Base-by-base conservation (phyloP, 2,113 vertebrate species). In the Piprites chloris region DNA sequence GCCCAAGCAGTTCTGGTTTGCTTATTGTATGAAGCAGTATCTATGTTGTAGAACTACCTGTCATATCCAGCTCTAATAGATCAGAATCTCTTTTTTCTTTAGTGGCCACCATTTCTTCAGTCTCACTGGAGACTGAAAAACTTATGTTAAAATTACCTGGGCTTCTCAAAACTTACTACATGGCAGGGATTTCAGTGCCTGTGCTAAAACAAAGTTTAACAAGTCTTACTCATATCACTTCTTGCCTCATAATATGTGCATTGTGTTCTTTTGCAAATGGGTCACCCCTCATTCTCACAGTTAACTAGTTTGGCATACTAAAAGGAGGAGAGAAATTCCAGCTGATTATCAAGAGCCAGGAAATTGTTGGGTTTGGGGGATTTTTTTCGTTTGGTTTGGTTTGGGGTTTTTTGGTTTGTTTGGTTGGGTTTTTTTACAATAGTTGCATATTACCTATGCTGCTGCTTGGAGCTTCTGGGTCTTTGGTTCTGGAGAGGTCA, bases 191-290 rank as follows among this genome's bases (percentile, higher is more conserved):
- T 82, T 30, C 35, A 52, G n/a, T 62, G 28, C 15, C 30, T 67
- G 8, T 49, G 15, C n/a, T 50, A 81, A 86, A 81, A 11, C 20
- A 30, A 19, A 5, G 1, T 69, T 90, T 17, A 63, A 30, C 20
- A 49, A 17, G 26, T 37, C 26, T 53, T 52, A 22, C 1, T 5
- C 3, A 32, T 78, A 50, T 53, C 63, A 17, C 20, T 75, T 85
- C 42, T 41, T 33, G 15, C 23, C 33, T 84, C 9, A 17, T 33
- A 35, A 22, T 32, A 1, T 39, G 10, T 39, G 4, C 26, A 9
- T 52, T 0, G 0, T 44, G 14, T 84, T 89, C 42, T 63, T 72
- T n/a, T 76, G 44, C 4, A 7, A 80, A 61, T 56, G 9, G 17
- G 14, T 72, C 32, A 2, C 32, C 15, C 15, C 20, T 35, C 28